Evolutionary conservation across 2,888 invertebrate genomes (phyloP).

Genomic region (Drosophila engyochracea): DNA sequence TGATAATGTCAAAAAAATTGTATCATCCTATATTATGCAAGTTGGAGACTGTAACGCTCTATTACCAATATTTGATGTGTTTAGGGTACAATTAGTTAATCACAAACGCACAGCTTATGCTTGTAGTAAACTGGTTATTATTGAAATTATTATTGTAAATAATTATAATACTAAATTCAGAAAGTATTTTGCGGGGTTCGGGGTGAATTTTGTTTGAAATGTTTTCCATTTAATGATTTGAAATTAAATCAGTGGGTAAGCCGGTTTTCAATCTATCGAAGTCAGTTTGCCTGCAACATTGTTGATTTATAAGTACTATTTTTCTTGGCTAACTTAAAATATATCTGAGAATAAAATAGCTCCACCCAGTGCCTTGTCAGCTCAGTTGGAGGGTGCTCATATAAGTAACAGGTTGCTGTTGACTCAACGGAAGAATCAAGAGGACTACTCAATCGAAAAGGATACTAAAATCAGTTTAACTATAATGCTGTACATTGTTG

Average conservation of each 20-base stretch:
- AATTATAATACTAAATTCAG: constrained; percentile 37
- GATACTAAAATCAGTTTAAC: not conserved
- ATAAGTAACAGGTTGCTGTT: constrained; percentile 31
- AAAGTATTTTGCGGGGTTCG: constrained; percentile 2
- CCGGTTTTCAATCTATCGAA: constrained; percentile 69
- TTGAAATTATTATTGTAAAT: constrained; percentile 58
- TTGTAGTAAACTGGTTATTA: constrained; percentile 42
- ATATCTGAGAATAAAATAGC: constrained; percentile 65
- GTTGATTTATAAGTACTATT: constrained; percentile 50
- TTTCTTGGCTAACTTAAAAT: constrained; percentile 20
- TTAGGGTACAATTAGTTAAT: constrained; percentile 23
- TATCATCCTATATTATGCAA: not conserved
- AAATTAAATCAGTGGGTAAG: constrained; percentile 56
- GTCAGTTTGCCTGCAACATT: constrained; percentile 37
- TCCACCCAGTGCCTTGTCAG: constrained; percentile 7
- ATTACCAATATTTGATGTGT: not conserved
- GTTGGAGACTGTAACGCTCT: no score
- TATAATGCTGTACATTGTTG: constrained; percentile 43
- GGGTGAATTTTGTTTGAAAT: constrained; percentile 2
- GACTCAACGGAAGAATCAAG: not conserved
- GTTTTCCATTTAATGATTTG: constrained; percentile 57
- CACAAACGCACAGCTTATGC: not conserved
- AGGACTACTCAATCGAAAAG: constrained; percentile 14
- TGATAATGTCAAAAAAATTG: not conserved
- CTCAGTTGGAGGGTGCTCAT: constrained; percentile 58